Percentiles rank a stretch among this genome's conserved stretches.
These are phyloP conservation scores for Athrips mouffetella DNA, from an alignment of 2,888 invertebrate species.

Conservation along the genomic window DNA sequence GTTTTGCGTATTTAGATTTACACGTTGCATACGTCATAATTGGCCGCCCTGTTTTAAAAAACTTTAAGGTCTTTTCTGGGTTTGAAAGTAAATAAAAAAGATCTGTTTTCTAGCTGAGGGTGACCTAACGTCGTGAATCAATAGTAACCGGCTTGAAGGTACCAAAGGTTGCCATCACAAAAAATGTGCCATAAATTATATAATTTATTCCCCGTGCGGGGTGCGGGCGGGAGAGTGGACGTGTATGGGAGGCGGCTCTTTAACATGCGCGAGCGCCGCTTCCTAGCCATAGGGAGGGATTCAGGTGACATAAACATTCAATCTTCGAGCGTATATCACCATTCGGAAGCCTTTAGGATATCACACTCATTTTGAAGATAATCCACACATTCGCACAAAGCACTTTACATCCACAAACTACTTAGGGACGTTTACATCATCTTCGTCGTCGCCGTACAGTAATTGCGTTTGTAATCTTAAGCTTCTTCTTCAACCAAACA, in stretches of 20 bases:
- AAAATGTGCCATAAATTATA: conserved; percentile 58
- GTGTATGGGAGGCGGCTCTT: conserved; percentile 43
- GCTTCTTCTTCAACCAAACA: no score
- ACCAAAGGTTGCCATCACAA: conserved; percentile 28
- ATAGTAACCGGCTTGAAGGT: conserved; percentile 9
- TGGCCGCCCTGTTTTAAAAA: no score
- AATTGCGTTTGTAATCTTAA: no score
- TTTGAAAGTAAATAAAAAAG: background rate
- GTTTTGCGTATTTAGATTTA: no score
- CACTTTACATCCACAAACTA: no score
- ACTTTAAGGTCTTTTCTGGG: no score
- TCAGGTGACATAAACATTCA: conserved; percentile 10
- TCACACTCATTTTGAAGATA: no score
- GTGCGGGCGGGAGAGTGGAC: conserved; percentile 53
- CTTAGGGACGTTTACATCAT: no score
- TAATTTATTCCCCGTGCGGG: conserved; percentile 59
- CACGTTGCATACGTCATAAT: no score
- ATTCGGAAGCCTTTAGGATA: background rate
- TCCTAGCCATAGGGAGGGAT: conserved; percentile 43
- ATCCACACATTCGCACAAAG: no score
- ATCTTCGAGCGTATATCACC: background rate
- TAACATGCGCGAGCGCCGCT: conserved; percentile 44
- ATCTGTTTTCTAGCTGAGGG: background rate
- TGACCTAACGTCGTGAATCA: background rate
- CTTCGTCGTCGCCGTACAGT: no score